Percentiles rank a stretch among this genome's conserved stretches.
Evolutionary conservation across 1,140 invertebrate species (phyloP).

Genomic region (Myzus persicae): DNA sequence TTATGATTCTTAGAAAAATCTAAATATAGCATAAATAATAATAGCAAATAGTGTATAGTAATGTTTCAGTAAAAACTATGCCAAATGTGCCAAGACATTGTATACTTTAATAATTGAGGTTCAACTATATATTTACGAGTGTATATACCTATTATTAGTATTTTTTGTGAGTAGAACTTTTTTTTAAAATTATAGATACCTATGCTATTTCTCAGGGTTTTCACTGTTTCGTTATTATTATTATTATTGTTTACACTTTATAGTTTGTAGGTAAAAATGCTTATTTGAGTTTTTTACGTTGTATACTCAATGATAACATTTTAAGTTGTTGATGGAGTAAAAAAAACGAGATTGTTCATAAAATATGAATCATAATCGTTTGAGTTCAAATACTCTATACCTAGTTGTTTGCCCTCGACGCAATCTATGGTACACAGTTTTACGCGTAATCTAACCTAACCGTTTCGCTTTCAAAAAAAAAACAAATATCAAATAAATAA

Average conservation of each 20-base stretch:
- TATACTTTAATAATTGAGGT: neutral
- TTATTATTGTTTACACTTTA: neutral
- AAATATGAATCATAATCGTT: constrained; percentile 5
- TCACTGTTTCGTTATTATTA: neutral
- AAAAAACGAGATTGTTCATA: neutral
- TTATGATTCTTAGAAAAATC: neutral
- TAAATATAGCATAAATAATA: constrained; percentile 16
- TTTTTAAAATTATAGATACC: neutral
- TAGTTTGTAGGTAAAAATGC: neutral
- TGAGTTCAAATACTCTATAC: neutral
- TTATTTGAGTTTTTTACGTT: neutral
- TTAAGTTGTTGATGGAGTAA: constrained; percentile 1
- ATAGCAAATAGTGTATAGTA: neutral
- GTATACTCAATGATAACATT: neutral
- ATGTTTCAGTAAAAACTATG: neutral
- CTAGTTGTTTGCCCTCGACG: neutral
- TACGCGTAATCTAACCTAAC: neutral
- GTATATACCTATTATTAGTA: neutral
- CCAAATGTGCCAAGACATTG: constrained; percentile 1
- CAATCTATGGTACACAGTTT: neutral
- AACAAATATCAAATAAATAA: constrained; percentile 8
- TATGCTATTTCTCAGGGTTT: neutral
- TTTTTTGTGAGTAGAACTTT: neutral
- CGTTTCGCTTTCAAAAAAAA: neutral
- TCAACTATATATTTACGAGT: neutral